phyloP scores from a whole-genome alignment of 1,140 invertebrate species.

The Schmidtea mediterranea region DNA sequence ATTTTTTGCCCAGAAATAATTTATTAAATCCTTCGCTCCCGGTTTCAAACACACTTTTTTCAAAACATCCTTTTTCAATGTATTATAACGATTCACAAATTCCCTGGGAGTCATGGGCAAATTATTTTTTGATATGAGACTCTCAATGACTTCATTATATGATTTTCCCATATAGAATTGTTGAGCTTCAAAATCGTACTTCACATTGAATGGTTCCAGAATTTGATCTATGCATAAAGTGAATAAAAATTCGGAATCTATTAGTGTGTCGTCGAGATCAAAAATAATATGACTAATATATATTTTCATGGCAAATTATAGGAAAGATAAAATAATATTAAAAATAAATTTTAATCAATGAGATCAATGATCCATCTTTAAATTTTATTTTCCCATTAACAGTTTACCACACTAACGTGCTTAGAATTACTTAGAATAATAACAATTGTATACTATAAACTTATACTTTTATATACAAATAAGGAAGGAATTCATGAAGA shows the following conservation, averaged over 20 bases:
- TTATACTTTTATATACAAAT: too few relatives aligned
- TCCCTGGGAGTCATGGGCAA: background rate
- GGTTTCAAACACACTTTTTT: background rate
- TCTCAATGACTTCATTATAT: background rate
- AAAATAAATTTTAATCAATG: too few relatives aligned
- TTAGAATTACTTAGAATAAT: too few relatives aligned
- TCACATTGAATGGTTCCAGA: background rate
- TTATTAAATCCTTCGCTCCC: background rate
- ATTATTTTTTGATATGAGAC: background rate
- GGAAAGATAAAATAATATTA: too few relatives aligned
- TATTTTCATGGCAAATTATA: too few relatives aligned
- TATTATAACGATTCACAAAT: background rate
- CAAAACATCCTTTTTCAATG: background rate
- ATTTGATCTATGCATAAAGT: background rate
- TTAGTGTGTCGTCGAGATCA: background rate
- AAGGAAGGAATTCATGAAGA: too few relatives aligned
- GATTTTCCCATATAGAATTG: background rate
- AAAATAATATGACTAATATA: constrained; percentile 1
- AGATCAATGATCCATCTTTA: too few relatives aligned
- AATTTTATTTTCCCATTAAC: too few relatives aligned
- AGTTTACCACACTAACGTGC: too few relatives aligned
- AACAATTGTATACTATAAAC: too few relatives aligned
- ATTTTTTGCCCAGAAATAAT: background rate
- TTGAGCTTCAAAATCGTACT: background rate
- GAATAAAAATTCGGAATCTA: background rate